These are phyloP conservation scores for Boulengerochromis microlepis DNA, from an alignment of 2,113 vertebrate species.

Conservation along the genomic window DNA sequence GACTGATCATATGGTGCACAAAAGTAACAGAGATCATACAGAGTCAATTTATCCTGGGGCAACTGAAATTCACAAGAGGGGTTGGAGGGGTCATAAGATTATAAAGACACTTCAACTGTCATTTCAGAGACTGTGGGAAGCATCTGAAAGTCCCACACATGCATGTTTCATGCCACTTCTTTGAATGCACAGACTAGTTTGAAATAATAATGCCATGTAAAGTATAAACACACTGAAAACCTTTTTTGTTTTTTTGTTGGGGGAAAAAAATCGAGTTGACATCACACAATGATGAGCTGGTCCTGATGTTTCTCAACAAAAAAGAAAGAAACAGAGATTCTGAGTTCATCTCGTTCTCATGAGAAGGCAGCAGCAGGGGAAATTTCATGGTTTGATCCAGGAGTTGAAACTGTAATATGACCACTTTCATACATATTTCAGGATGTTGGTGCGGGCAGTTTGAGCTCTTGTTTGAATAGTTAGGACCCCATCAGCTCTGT, in stretches of 20 bases:
- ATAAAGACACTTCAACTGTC: not conserved
- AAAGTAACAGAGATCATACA: not conserved
- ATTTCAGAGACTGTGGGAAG: not conserved
- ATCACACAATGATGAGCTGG: not conserved
- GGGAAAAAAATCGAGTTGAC: not conserved
- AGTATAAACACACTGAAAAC: not conserved
- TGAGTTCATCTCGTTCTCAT: not conserved
- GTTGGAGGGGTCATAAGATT: not conserved
- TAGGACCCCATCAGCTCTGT: not conserved
- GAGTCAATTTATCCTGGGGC: not conserved
- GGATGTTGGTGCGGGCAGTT: not conserved
- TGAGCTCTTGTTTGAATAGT: not conserved
- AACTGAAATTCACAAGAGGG: not conserved
- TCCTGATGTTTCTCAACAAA: not conserved
- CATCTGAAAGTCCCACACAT: not conserved
- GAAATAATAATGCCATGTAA: not conserved
- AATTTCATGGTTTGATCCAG: not conserved
- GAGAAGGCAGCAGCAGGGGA: not conserved
- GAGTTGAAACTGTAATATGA: not conserved
- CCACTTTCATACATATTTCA: not conserved
- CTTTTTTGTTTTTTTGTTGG: not conserved
- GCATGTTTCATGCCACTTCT: not conserved
- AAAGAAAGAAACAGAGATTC: not conserved
- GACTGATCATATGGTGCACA: not conserved
- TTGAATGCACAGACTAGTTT: not conserved